Evolutionary conservation across 2,888 invertebrate genomes (phyloP).

Genomic region (Rambutsinella grinnellia): DNA sequence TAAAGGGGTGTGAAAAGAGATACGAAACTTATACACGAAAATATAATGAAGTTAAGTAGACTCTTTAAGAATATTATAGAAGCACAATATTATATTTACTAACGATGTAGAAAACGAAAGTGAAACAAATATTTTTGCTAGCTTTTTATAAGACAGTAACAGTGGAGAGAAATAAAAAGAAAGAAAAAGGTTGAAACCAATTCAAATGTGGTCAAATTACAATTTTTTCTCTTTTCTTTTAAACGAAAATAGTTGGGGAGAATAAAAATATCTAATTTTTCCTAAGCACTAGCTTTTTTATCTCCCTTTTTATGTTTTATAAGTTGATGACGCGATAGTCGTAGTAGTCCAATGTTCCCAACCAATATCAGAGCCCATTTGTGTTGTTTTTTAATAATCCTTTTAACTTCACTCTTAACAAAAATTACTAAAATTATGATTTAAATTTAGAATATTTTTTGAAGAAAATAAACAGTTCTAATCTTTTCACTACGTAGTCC

Average conservation of each 20-base stretch:
- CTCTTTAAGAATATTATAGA: slow-evolving; percentile 7
- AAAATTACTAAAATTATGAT: too few relatives aligned
- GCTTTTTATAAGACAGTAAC: slow-evolving; percentile 26
- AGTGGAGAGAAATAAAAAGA: slow-evolving; percentile 8
- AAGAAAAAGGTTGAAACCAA: slow-evolving; percentile 26
- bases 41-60: not conserved
- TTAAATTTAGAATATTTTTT: too few relatives aligned
- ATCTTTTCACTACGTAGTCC: too few relatives aligned
- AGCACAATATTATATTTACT: slow-evolving; percentile 8
- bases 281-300: too few relatives aligned
- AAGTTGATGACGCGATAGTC: slow-evolving; percentile 22
- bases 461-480: too few relatives aligned
- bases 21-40: slow-evolving; percentile 14
- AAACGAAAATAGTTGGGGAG: not conserved
- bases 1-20: not conserved
- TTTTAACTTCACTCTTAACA: too few relatives aligned
- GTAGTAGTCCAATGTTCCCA: slow-evolving; percentile 44
- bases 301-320: too few relatives aligned
- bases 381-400: too few relatives aligned
- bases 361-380: slow-evolving; percentile 41
- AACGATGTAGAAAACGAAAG: slow-evolving; percentile 51
- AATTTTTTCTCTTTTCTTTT: slow-evolving; percentile 14
- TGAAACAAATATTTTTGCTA: slow-evolving; percentile 50
- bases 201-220: slow-evolving; percentile 24
- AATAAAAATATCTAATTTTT: too few relatives aligned